Evolutionary conservation across 2,888 invertebrate genomes (phyloP), one percentile per base, ranked within the genome.

Genomic region (Brenthis hecate): DNA sequence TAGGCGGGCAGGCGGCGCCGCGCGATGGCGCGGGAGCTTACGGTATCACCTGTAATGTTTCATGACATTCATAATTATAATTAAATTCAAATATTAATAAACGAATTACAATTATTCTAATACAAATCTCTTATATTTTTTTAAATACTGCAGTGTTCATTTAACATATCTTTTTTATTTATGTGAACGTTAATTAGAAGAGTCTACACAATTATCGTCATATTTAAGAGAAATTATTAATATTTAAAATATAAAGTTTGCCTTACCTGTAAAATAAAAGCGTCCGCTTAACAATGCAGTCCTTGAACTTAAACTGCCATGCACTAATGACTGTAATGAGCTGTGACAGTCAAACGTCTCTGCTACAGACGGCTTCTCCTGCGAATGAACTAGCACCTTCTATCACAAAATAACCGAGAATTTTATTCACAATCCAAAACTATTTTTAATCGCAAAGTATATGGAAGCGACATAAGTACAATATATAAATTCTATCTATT

Each of bases 11-110:
- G 89, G 91, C 89, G 87, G 87, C 88, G 43, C 54, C 14, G 51
- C 6, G 23, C 62, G 54, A 81, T 77, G 76, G 77, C 77, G 70
- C 79, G 77, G 74, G 76, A 77, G 77, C 78, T 80, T 74, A 76
- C 80, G 77, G 74, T 78, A 82, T 85, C 87, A 91, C 92, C 91
- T 91, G 91, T 80, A 89, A 85, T 80, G 81, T 85, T 85, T 84
- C 85, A 85, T 79, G 77, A 82, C 54, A 61, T 56, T 55, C 68
- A 65, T 66, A 66, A 61, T 16, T 58, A 28, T 58, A 58, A 28
- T 11, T 43, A 43, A 43, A 43, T 11, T 43, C 0, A 11, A 43
- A 43, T 11, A 43, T 2, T n/a, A 54, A 23, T 23, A 13, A 28
- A 54, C 13, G 23, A 54, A 54, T 23, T 13, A 13, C 11, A 23